Conservation (phyloP, 2,797 vertebrate species). For the Hozukius guyotensis region DNA sequence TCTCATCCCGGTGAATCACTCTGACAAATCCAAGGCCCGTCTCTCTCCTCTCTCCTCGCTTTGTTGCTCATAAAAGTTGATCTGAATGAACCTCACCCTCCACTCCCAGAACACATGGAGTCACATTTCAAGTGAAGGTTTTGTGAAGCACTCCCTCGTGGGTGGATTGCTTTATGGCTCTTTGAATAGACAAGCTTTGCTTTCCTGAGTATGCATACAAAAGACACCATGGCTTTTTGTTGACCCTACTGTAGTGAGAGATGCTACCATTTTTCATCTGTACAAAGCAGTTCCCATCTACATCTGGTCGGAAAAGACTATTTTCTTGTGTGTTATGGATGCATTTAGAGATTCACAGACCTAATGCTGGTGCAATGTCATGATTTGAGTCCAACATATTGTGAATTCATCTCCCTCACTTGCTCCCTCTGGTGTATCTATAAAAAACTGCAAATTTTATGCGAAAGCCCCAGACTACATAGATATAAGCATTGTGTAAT, state of each 20-base stretch:
- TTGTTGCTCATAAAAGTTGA: constrained; percentile 71
- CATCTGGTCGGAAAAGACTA: neutral
- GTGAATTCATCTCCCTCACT: constrained; percentile 42
- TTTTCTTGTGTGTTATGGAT: neutral
- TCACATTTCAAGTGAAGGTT: constrained; percentile 77
- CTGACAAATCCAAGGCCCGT: constrained; percentile 52
- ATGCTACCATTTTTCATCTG: constrained; percentile 16
- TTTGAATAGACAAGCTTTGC: constrained; percentile 66
- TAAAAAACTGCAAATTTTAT: constrained; percentile 22
- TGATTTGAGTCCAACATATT: constrained; percentile 51
- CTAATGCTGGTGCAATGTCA: constrained; percentile 62
- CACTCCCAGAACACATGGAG: constrained; percentile 56
- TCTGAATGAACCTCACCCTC: constrained; percentile 73
- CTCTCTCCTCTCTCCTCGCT: constrained; percentile 22
- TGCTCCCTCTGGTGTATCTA: constrained; percentile 70
- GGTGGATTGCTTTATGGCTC: constrained; percentile 57
- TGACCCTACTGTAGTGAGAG: constrained; percentile 17
- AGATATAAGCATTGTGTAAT: neutral
- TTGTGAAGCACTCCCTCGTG: constrained; percentile 74
- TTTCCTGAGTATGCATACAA: constrained; percentile 47
- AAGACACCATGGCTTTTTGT: constrained; percentile 46
- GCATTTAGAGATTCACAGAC: neutral
- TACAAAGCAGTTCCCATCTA: neutral
- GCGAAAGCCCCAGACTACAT: neutral
- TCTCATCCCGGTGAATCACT: constrained; percentile 51